Conservation (phyloP, 2,113 vertebrate genomes). For the Seriola quinqueradiata region DNA sequence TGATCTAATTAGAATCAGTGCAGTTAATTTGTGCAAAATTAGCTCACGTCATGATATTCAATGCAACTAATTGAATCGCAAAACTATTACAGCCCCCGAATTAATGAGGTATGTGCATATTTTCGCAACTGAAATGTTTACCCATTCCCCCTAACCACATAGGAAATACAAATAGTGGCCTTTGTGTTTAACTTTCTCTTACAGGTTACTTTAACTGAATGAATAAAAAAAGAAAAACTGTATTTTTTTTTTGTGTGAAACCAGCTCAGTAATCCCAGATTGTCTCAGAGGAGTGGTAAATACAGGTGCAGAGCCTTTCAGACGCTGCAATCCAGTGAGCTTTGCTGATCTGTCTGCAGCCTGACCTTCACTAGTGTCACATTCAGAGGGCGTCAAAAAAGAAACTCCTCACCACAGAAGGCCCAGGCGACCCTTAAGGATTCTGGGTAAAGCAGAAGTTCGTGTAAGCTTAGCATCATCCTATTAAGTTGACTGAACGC, state of each 20-base stretch:
- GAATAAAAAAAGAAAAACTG: neutral
- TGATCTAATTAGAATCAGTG: slow-evolving; percentile 11
- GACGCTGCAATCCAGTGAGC: slow-evolving; percentile 62
- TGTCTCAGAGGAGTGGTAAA: slow-evolving; percentile 57
- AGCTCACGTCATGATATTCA: slow-evolving; percentile 4
- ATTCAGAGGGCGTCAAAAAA: slow-evolving; percentile 59
- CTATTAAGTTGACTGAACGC: slow-evolving; percentile 18
- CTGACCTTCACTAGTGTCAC: slow-evolving; percentile 88
- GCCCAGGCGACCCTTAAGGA: slow-evolving; percentile 38
- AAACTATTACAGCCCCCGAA: neutral
- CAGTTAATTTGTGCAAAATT: neutral
- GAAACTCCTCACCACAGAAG: slow-evolving; percentile 51
- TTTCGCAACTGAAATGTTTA: neutral
- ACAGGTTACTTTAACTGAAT: slow-evolving; percentile 6
- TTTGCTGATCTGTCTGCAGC: slow-evolving; percentile 73
- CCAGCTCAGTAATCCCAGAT: slow-evolving; percentile 37
- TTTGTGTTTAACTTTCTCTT: slow-evolving; percentile 18
- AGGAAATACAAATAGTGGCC: neutral
- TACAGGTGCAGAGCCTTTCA: slow-evolving; percentile 67
- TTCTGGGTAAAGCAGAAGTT: slow-evolving; percentile 35
- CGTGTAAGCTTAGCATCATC: neutral
- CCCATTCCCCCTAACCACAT: neutral
- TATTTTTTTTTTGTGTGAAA: slow-evolving; percentile 4
- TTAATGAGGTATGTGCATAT: neutral
- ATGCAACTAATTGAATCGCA: neutral